phyloP scores from a whole-genome alignment of 2,888 invertebrate species.

The Geotrupes spiniger region DNA sequence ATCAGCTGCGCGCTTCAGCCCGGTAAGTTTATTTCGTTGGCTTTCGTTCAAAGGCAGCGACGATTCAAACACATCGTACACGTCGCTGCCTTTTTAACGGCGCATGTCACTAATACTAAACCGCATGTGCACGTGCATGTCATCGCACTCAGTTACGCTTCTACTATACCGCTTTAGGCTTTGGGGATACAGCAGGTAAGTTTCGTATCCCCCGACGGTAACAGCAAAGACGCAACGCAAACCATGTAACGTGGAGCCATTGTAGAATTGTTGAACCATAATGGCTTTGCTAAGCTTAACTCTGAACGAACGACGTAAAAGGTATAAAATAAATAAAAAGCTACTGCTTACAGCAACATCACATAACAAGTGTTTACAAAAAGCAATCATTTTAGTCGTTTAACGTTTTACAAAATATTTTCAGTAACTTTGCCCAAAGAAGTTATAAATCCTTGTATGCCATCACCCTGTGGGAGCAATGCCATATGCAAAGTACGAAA shows the following conservation, averaged over 20 bases:
- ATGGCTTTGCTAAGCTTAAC: no score
- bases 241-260: background rate
- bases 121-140: slow-evolving; percentile 11
- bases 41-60: background rate
- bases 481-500: slow-evolving; percentile 72
- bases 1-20: slow-evolving; percentile 54
- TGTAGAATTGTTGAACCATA: no score
- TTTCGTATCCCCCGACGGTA: slow-evolving; percentile 46
- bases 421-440: slow-evolving; percentile 29
- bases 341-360: background rate
- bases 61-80: background rate
- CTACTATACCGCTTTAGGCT: no score
- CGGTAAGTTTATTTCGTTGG: slow-evolving; percentile 48
- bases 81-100: background rate
- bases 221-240: slow-evolving; percentile 28
- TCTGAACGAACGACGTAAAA: no score
- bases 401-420: slow-evolving; percentile 16
- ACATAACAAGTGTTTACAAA: slow-evolving; percentile 9
- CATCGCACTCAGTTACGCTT: slow-evolving; percentile 9
- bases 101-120: slow-evolving; percentile 5
- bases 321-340: no score
- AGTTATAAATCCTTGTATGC: slow-evolving; percentile 63
- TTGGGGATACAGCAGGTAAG: slow-evolving; percentile 39
- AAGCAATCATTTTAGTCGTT: slow-evolving; percentile 14
- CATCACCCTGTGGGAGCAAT: slow-evolving; percentile 65